These are phyloP conservation scores for Sylvia atricapilla DNA, from an alignment of 2,113 vertebrate species.

Conservation along the genomic window DNA sequence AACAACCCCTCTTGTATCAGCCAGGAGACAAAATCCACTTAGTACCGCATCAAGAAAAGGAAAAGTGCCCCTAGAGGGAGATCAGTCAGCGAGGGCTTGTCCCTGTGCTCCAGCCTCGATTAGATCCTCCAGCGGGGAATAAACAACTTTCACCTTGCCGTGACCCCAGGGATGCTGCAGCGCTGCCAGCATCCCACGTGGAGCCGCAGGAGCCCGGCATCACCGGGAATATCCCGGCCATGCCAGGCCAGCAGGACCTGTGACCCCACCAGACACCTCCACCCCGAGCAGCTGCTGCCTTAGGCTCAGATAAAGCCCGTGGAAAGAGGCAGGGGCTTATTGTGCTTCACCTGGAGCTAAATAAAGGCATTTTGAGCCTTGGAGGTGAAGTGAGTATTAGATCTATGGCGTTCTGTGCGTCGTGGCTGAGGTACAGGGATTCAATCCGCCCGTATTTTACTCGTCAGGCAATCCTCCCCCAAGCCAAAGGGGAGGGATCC, in stretches of 20 bases:
- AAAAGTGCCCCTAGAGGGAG: slow-evolving; percentile 29
- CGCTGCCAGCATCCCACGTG: not conserved
- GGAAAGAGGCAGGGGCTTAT: not conserved
- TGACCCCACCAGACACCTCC: not conserved
- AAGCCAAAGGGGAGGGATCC: not conserved
- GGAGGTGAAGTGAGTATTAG: not conserved
- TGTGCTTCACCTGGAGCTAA: not conserved
- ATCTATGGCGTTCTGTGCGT: not conserved
- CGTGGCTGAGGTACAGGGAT: not conserved
- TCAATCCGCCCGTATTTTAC: not conserved
- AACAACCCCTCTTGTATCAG: not conserved
- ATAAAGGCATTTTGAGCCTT: not conserved
- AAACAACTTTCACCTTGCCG: slow-evolving; percentile 50
- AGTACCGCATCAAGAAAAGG: not conserved
- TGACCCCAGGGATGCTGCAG: slow-evolving; percentile 15
- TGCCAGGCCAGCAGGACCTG: fast-evolving
- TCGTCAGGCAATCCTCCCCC: slow-evolving; percentile 23
- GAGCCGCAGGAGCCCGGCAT: not conserved
- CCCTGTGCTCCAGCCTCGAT: not conserved
- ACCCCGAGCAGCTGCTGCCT: not conserved
- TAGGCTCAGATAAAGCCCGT: fast-evolving
- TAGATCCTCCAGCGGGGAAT: not conserved
- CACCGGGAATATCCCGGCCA: fast-evolving
- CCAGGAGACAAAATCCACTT: not conserved
- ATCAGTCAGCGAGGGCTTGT: not conserved